These are phyloP conservation scores for Cetoscarus ocellatus DNA, from an alignment of 2,797 vertebrate genomes.

Conservation along the genomic window DNA sequence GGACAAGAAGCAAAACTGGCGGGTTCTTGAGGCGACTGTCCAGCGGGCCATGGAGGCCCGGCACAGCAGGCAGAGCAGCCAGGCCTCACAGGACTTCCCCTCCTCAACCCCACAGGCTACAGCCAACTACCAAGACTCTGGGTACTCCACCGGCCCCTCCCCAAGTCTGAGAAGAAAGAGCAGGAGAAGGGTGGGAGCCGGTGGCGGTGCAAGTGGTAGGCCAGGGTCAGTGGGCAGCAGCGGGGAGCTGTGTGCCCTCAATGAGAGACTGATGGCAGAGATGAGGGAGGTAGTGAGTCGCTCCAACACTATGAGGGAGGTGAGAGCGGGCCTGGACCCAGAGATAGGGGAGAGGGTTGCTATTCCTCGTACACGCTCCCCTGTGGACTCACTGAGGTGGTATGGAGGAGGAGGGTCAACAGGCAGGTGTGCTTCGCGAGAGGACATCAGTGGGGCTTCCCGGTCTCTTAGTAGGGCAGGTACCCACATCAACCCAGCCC, in stretches of 20 bases:
- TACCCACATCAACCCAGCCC: constrained; percentile 66
- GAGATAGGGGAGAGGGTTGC: constrained; percentile 81
- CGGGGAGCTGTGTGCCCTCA: constrained; percentile 89
- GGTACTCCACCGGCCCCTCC: constrained; percentile 93
- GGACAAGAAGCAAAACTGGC: constrained; percentile 91
- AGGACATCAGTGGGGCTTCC: constrained; percentile 72
- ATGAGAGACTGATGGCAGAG: constrained; percentile 91
- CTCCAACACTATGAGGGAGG: constrained; percentile 88
- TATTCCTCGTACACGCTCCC: constrained; percentile 83
- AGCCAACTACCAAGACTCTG: constrained; percentile 92
- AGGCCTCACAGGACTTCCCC: constrained; percentile 89
- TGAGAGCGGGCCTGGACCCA: constrained; percentile 81
- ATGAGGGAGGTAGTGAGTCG: constrained; percentile 92
- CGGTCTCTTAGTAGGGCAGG: constrained; percentile 82
- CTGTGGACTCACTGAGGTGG: constrained; percentile 85
- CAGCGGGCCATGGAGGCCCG: constrained; percentile 90
- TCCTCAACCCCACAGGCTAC: constrained; percentile 75
- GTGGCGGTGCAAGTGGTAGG: constrained; percentile 74
- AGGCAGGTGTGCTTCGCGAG: constrained; percentile 82
- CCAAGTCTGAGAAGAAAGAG: constrained; percentile 91
- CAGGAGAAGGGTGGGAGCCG: constrained; percentile 84
- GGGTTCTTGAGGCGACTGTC: constrained; percentile 88
- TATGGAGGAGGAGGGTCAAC: constrained; percentile 65
- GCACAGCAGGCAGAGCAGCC: constrained; percentile 89
- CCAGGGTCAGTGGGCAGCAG: constrained; percentile 91